Conservation (phyloP, 2,888 invertebrate genomes). For the Epistrophe grossulariae region DNA sequence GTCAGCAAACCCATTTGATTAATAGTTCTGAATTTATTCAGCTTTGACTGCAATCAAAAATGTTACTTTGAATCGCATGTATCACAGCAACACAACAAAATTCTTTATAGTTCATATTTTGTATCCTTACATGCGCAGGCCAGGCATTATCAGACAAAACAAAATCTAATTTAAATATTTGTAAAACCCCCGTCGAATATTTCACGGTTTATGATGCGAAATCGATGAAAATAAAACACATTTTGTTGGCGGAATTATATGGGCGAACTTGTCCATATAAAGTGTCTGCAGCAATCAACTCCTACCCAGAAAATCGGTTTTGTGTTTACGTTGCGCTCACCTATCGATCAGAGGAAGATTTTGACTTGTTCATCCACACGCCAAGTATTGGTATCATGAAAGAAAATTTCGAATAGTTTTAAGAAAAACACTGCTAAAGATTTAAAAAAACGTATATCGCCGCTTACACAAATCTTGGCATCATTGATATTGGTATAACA, state of each 20-base stretch:
- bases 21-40: slow-evolving; percentile 8
- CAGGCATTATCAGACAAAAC: background rate
- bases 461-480: too few species aligned
- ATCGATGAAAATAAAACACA: slow-evolving; percentile 24
- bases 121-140: background rate
- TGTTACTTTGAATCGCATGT: too few species aligned
- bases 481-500: too few species aligned
- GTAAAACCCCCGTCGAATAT: slow-evolving; percentile 34
- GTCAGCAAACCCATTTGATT: slow-evolving; percentile 13
- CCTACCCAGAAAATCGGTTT: slow-evolving; percentile 15
- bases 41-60: background rate
- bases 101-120: background rate
- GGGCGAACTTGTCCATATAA: slow-evolving; percentile 26
- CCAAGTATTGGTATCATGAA: background rate
- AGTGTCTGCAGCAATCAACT: slow-evolving; percentile 27
- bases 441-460: too few species aligned
- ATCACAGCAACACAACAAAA: too few species aligned
- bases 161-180: slow-evolving; percentile 40
- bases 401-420: background rate
- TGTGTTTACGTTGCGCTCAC: background rate
- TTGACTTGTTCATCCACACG: background rate
- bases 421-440: too few species aligned
- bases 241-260: background rate
- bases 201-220: slow-evolving; percentile 42
- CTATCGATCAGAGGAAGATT: slow-evolving; percentile 18